Conservation (phyloP, 2,113 vertebrate species). For the Egretta garzetta region DNA sequence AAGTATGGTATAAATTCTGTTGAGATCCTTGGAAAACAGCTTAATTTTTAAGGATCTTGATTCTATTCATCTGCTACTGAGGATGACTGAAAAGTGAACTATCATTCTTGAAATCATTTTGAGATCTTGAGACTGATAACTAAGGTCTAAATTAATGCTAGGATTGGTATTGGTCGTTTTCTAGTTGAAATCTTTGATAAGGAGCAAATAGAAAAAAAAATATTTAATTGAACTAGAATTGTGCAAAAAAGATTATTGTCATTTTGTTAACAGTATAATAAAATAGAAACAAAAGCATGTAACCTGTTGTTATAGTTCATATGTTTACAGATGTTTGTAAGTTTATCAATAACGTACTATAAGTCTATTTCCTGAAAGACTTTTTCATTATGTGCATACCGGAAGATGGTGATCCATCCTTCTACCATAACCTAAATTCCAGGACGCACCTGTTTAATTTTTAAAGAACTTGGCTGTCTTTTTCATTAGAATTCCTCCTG, state of each 20-base stretch:
- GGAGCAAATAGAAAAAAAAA: not conserved
- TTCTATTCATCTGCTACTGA: not conserved
- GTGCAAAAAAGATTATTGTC: not conserved
- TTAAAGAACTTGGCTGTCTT: not conserved
- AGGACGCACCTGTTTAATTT: not conserved
- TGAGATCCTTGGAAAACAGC: not conserved
- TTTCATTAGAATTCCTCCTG: not conserved
- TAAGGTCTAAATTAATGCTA: not conserved
- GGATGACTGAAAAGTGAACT: not conserved
- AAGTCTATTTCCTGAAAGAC: not conserved
- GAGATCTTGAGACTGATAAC: not conserved
- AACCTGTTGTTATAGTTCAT: not conserved
- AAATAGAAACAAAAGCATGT: not conserved
- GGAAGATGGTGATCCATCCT: not conserved
- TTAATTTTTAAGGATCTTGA: not conserved
- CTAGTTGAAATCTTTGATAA: not conserved
- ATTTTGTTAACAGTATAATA: not conserved
- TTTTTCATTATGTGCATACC: not conserved
- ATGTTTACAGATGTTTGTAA: not conserved
- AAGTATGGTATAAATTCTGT: not conserved
- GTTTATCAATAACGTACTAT: not conserved
- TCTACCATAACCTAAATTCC: not conserved
- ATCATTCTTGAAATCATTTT: not conserved
- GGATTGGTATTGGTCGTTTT: not conserved
- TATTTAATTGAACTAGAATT: not conserved